Conservation (phyloP, 2,113 vertebrate species). For the Gasterosteus aculeatus region DNA sequence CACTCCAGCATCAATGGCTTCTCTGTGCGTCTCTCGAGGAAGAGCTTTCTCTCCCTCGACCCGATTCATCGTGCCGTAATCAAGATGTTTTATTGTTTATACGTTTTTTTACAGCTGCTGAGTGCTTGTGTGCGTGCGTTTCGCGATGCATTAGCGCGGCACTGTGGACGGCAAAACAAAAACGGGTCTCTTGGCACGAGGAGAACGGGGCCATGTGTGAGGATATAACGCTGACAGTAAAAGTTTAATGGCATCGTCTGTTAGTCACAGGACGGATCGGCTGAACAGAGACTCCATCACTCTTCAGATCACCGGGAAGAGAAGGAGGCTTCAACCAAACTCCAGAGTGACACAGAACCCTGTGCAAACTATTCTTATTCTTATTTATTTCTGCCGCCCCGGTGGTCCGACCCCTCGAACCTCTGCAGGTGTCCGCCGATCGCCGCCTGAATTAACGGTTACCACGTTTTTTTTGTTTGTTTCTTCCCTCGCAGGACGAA, state of each 20-base stretch:
- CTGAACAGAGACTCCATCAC: not conserved
- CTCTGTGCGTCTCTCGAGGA: constrained; percentile 66
- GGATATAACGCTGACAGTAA: constrained; percentile 19
- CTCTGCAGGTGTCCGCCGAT: constrained; percentile 50
- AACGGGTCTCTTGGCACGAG: constrained; percentile 1
- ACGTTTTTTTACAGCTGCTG: not conserved
- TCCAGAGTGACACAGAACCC: not conserved
- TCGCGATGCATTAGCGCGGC: not conserved
- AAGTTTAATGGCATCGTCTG: constrained; percentile 48
- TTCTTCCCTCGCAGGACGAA: constrained; percentile 45
- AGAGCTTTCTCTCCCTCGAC: constrained; percentile 15
- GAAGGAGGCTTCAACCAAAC: constrained; percentile 9
- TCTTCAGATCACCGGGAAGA: constrained; percentile 1
- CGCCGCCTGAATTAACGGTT: constrained; percentile 63
- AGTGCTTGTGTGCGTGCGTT: not conserved
- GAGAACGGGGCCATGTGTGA: constrained; percentile 20
- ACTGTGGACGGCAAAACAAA: not conserved
- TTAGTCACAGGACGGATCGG: constrained; percentile 14
- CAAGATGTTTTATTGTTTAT: constrained; percentile 28
- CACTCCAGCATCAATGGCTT: constrained; percentile 71
- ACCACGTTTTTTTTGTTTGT: constrained; percentile 21
- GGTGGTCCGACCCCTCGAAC: constrained; percentile 28
- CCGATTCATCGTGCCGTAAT: constrained; percentile 13
- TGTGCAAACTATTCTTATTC: constrained; percentile 12
- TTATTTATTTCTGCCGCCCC: constrained; percentile 5